These are phyloP conservation scores for Scaptomyza tumidula DNA, from an alignment of 2,888 invertebrate species.

Conservation along the genomic window DNA sequence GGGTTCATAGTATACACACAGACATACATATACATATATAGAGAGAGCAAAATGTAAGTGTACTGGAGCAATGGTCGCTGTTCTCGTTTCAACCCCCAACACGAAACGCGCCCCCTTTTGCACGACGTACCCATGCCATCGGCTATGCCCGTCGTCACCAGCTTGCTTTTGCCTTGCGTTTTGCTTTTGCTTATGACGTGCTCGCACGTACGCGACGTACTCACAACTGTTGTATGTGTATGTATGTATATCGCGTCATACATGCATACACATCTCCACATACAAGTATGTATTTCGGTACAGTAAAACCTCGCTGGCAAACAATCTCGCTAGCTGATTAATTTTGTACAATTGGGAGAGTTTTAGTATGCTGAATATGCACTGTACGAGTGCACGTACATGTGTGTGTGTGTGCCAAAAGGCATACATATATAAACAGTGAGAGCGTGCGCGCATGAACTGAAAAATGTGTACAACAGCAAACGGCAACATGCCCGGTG, in stretches of 20 bases:
- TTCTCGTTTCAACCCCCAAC: constrained; percentile 65
- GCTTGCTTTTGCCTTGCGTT: constrained; percentile 58
- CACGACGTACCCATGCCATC: constrained; percentile 45
- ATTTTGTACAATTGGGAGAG: constrained; percentile 5
- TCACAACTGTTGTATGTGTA: constrained; percentile 56
- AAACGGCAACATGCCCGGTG: constrained; percentile 34
- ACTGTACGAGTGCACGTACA: constrained; percentile 43
- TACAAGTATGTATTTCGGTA: constrained; percentile 11
- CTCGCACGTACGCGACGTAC: constrained; percentile 65
- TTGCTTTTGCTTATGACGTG: constrained; percentile 74
- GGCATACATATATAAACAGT: constrained; percentile 17
- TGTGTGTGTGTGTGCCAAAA: constrained; percentile 23
- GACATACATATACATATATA: constrained; percentile 46
- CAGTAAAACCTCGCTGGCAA: constrained; percentile 25
- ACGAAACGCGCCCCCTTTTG: constrained; percentile 66
- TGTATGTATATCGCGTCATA: constrained; percentile 46
- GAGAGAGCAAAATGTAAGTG: constrained; percentile 26
- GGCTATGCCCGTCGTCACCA: constrained; percentile 42
- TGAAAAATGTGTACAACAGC: constrained; percentile 63
- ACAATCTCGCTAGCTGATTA: neutral
- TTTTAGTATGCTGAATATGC: constrained; percentile 12
- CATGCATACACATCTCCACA: constrained; percentile 18
- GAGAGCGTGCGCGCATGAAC: constrained; percentile 59
- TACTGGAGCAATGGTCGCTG: constrained; percentile 57
- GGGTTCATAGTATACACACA: constrained; percentile 53